Evolutionary conservation across 2,113 vertebrate genomes (phyloP).

Genomic region (Chloebia gouldiae): DNA sequence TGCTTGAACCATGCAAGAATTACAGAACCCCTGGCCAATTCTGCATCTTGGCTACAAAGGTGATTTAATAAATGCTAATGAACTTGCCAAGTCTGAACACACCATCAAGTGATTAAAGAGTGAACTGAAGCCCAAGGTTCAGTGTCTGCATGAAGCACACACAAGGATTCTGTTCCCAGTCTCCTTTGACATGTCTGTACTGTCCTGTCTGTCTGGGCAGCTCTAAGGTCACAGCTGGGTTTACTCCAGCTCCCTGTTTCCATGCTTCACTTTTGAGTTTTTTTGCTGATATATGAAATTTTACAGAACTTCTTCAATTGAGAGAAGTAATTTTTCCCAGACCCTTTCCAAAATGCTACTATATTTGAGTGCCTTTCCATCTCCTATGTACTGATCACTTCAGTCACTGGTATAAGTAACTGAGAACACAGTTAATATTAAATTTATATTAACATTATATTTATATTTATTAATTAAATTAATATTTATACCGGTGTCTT

Average conservation of each 20-base stretch:
- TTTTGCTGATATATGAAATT: neutral
- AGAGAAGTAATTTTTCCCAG: neutral
- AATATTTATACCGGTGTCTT: neutral
- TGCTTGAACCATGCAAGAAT: neutral
- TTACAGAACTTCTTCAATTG: neutral
- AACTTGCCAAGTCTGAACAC: neutral
- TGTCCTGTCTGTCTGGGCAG: neutral
- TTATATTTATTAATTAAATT: neutral
- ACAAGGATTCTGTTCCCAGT: neutral
- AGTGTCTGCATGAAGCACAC: neutral
- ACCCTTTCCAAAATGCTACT: neutral
- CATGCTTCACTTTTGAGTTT: neutral
- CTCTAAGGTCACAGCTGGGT: neutral
- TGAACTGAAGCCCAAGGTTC: neutral
- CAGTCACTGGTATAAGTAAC: neutral
- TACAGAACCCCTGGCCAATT: neutral
- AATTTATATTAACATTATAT: no score
- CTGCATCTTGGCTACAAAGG: neutral
- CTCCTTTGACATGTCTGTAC: neutral
- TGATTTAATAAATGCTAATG: neutral
- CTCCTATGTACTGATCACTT: neutral
- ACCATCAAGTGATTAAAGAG: accelerated
- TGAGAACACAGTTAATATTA: neutral
- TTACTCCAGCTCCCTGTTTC: neutral
- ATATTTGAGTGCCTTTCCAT: neutral